Evolutionary conservation across 2,888 invertebrate species (phyloP).

Genomic region (Cephus sareptanus): DNA sequence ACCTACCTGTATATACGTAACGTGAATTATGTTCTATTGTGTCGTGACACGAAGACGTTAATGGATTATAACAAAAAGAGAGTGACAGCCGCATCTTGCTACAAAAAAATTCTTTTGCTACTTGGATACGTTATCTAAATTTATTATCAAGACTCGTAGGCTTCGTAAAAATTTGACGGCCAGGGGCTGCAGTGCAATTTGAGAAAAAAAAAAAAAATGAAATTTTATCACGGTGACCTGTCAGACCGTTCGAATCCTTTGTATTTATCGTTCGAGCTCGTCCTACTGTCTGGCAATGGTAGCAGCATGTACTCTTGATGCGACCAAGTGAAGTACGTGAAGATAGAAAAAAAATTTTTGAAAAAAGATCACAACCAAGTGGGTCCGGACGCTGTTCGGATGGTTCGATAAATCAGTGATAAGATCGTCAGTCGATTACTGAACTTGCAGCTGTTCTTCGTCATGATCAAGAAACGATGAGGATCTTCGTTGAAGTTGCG

Average conservation of each 20-base stretch:
- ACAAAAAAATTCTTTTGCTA: neutral
- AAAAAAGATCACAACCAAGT: neutral
- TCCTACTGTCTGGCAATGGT: neutral
- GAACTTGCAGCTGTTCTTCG: neutral
- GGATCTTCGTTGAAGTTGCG: neutral
- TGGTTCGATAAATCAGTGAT: neutral
- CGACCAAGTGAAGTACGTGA: neutral
- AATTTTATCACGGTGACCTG: neutral
- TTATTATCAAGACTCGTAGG: neutral
- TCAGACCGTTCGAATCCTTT: neutral
- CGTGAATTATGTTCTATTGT: neutral
- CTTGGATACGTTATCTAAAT: neutral
- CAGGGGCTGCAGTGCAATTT: neutral
- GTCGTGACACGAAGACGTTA: neutral
- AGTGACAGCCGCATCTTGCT: slow-evolving; percentile 6
- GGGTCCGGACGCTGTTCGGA: neutral
- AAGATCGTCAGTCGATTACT: neutral
- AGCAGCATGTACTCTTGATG: neutral
- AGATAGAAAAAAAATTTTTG: neutral
- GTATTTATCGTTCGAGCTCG: neutral
- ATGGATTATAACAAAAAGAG: slow-evolving; percentile 14
- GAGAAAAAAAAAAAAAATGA: neutral
- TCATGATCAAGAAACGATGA: neutral
- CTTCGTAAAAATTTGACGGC: neutral
- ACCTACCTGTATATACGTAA: neutral